Base-by-base conservation (phyloP, 1,140 invertebrate species). In the Polypedilum pembai region DNA sequence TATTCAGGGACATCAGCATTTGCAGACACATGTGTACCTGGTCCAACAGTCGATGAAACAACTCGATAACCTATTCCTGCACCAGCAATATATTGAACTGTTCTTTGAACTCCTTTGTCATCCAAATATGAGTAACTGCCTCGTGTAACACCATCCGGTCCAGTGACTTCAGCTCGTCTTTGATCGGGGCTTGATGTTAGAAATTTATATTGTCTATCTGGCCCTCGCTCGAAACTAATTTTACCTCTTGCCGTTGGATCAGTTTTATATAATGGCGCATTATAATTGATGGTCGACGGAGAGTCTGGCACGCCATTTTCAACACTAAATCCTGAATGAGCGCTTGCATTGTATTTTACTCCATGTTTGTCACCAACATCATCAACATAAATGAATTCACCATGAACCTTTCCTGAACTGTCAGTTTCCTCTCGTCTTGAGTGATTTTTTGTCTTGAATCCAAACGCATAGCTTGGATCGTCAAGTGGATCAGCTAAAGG, bases 111-210 rank as follows among this genome's bases (percentile, higher is more conserved):
- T 1, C 89, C 89, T 83, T 90, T 89, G 77, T 91, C 89, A 78
- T 91, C 90, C 15, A 91, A 69, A 78, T 90, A 92, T 5, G 89
- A 89, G 80, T 91, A 92, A 0, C 89, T 90, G 41, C 90, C 90
- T 74, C 88, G 80, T 0, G 90, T 88, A 75, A 90, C 85, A 10
- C 89, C 89, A 69, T 84, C 85, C 0, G 88, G 83, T 76, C 90
- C 89, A 76, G 89, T 89, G 73, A 86, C 86, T 81, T 92, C 90
- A 3, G 89, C 87, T 69, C 90, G 80, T 75, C 89, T 84, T 78
- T 90, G 89, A 79, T 91, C 89, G 1, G 89, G 89, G 8, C 89
- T 89, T 7, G 88, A 86, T 7, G 88, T 87, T 73, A 89, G 87
- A 74, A 91, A 89, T 18, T 69, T 69, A 10, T 69, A 69, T 20